Base-by-base conservation (phyloP, 2,888 invertebrate genomes). In the Mycalesis mineus region DNA sequence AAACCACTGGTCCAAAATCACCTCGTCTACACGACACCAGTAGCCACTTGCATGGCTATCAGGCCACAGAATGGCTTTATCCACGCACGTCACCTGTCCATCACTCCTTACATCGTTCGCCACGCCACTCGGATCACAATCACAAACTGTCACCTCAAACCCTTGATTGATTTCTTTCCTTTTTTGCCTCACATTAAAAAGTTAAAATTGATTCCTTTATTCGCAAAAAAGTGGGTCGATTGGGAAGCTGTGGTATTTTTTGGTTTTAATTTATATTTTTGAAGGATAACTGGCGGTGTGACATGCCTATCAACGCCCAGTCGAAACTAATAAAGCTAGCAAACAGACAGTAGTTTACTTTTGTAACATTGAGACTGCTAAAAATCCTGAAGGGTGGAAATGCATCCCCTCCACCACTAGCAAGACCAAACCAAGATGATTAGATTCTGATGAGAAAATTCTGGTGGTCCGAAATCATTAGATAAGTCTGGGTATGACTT, bases 91-190 rank as follows among this genome's bases (percentile, higher is more conserved):
- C 75, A 84, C 80, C 84, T 78, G 61, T 61, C 57, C 53, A 14
- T 55, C 58, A 58, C 40, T 29, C 44, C 48, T 53, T 48, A 33
- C 40, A 15, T 37, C 68, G 80, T 86, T 84, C 68, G 79, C 79
- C 69, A 86, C 83, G 88, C 75, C 79, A 81, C 80, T 88, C 88
- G 72, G 57, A 60, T 60, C 61, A 89, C 87, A 89, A 89, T 78
- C 67, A 67, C 40, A 60, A 59, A 70, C 83, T 88, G 89, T 88
- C 89, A 85, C 83, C 79, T 77, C 69, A 74, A 73, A 74, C 78
- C 84, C 86, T 86, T 47, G 87, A 88, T 88, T 86, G 86, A 88
- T 88, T 88, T 88, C 85, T 85, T 87, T 74, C 72, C 60, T 68
- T 72, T 76, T 80, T 79, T 84, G 79, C 67, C 69, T 72, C 69